phyloP scores from a whole-genome alignment of 2,113 vertebrate genomes.

The Barbus barbus region DNA sequence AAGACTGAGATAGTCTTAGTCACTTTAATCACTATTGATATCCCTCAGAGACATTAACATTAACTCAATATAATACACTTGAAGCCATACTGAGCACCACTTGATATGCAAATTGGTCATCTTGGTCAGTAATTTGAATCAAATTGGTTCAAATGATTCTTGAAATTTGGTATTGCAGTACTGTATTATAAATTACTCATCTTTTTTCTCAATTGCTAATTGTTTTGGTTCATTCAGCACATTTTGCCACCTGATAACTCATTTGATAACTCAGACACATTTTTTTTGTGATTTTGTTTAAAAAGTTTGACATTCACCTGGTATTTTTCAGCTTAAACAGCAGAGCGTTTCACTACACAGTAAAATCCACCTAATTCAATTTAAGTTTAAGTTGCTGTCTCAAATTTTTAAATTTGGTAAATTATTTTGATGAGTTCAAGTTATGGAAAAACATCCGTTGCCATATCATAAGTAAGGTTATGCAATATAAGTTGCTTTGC shows the following conservation, averaged over 20 bases:
- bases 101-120: background rate
- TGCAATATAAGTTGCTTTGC: background rate
- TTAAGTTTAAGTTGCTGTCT: background rate
- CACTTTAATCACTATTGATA: background rate
- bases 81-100: background rate
- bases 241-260: background rate
- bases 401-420: background rate
- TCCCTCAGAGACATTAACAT: background rate
- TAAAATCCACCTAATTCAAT: background rate
- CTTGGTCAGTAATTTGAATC: background rate
- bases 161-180: background rate
- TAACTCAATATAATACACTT: slow-evolving; percentile 4
- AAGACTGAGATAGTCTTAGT: background rate
- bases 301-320: background rate
- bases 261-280: background rate
- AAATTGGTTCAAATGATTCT: background rate
- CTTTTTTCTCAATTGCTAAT: background rate
- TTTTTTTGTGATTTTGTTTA: background rate
- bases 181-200: background rate
- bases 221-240: background rate
- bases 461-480: background rate
- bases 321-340: background rate
- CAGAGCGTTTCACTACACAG: background rate
- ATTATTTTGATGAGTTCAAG: background rate
- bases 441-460: background rate